Evolutionary conservation across 2,888 invertebrate species (phyloP).

Genomic region (Keiferia lycopersicella): DNA sequence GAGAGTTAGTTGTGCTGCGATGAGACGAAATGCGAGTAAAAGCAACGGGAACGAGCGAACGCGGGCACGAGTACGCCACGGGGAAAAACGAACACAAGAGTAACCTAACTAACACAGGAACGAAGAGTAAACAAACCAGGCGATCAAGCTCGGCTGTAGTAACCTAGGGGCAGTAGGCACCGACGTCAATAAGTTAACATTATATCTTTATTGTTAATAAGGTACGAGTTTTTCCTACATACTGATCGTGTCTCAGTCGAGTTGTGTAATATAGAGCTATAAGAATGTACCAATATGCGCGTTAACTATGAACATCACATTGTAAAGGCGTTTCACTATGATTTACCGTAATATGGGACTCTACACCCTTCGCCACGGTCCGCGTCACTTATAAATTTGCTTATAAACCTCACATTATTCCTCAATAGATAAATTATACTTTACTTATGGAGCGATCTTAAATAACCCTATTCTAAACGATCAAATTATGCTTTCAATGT

Average conservation of each 20-base stretch:
- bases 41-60: slow-evolving; percentile 47
- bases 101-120: slow-evolving; percentile 77
- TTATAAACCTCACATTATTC: slow-evolving; percentile 70
- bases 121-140: slow-evolving; percentile 61
- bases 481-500: slow-evolving; percentile 78
- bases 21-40: slow-evolving; percentile 35
- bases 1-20: slow-evolving; percentile 36
- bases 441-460: slow-evolving; percentile 81
- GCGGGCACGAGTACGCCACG: slow-evolving; percentile 30
- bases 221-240: slow-evolving; percentile 68
- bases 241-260: slow-evolving; percentile 67
- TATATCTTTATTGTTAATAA: slow-evolving; percentile 58
- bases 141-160: slow-evolving; percentile 51
- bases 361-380: slow-evolving; percentile 72
- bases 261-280: slow-evolving; percentile 68
- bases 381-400: slow-evolving; percentile 71
- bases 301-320: slow-evolving; percentile 76
- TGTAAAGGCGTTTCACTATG: slow-evolving; percentile 71
- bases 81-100: slow-evolving; percentile 73
- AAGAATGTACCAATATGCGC: slow-evolving; percentile 71
- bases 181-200: slow-evolving; percentile 60
- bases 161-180: slow-evolving; percentile 72
- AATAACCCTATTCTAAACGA: slow-evolving; percentile 80
- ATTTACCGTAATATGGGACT: slow-evolving; percentile 68
- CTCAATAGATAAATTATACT: slow-evolving; percentile 78